Base-by-base conservation (phyloP, 2,113 vertebrate genomes). In the Barnardius zonarius region DNA sequence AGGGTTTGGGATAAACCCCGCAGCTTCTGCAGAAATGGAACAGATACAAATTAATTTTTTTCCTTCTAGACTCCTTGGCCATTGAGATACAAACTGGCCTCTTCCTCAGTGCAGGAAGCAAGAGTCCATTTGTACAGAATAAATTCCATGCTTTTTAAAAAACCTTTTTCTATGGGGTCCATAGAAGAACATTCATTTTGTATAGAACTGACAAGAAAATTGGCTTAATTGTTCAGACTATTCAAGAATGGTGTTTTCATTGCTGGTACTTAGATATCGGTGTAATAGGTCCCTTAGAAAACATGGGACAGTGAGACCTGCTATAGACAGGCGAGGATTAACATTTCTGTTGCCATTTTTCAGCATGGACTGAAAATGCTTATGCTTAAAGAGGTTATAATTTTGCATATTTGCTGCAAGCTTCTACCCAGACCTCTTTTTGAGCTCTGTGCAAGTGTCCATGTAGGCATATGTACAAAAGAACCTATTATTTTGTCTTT, bases 151-250 rank as follows among this genome's bases (percentile, higher is more conserved):
- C 9, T 28, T 64, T 74, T 85, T n/a, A 3, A 59, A 87, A 51
- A 39, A 23, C 28, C 28, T 69, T 94, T 87, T 88, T 74, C 79
- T 79, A 8, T 37, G 48, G 24, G 17, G 18, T 75, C 31, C 31
- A 4, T 13, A 80, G 48, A 91, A 62, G 41, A 79, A 49, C 49
- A 51, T 49, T 73, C 49, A 63, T 91, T 85, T 66, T 63, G 22
- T 35, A 33, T 24, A 68, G 74, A 91, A 73, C 48, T 79, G 93
- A 90, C 93, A 92, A 57, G 75, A 95, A 96, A 96, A 97, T 86
- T 67, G 66, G 30, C 52, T 94, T 90, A 37, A 88, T 86, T 39
- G 93, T 67, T 95, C 44, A 41, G 0, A 70, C 96, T 90, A 69
- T 91, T 94, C 83, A 79, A 67, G 57, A 92, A 64, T 27, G 39